phyloP scores from a whole-genome alignment of 92 coral and sea anemone genomes.

The Umimayanthus kanabou region DNA sequence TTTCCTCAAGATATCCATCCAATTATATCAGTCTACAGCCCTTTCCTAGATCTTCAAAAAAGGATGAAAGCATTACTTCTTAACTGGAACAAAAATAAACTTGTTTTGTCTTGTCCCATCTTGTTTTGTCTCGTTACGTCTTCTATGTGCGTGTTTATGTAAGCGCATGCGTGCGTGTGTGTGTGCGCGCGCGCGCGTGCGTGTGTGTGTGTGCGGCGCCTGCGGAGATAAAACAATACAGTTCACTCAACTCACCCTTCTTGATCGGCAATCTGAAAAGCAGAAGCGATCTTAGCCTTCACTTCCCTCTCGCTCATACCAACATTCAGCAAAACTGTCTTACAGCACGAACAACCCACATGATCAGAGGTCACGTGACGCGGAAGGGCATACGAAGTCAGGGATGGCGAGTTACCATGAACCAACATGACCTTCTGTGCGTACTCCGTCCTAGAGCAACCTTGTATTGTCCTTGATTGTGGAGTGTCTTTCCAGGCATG shows the following conservation, averaged over 20 bases:
- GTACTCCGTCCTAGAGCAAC: neutral
- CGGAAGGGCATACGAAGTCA: neutral
- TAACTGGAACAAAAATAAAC: no score
- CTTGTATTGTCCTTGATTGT: neutral
- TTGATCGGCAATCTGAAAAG: neutral
- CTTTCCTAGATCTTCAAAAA: no score
- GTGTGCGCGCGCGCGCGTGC: neutral
- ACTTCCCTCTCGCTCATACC: slow-evolving; percentile 31
- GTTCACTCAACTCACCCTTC: slow-evolving; percentile 9
- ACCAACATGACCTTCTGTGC: slow-evolving; percentile 27
- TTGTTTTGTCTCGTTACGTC: no score
- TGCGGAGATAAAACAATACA: neutral
- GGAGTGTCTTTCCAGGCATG: neutral
- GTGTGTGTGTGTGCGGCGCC: neutral
- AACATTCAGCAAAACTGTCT: slow-evolving; percentile 3
- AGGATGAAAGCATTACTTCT: no score
- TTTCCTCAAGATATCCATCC: no score
- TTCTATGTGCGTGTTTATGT: neutral
- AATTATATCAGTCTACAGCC: no score
- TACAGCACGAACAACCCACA: slow-evolving; percentile 9
- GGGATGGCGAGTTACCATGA: neutral
- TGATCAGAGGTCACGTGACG: slow-evolving; percentile 18
- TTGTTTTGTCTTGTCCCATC: no score
- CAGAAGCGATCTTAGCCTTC: slow-evolving; percentile 15
- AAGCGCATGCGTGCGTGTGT: neutral